A percentile compares a stretch with the other conserved stretches of the same genome.
phyloP scores from a whole-genome alignment of 2,888 invertebrate species.

The Drosophila macrospina region DNA sequence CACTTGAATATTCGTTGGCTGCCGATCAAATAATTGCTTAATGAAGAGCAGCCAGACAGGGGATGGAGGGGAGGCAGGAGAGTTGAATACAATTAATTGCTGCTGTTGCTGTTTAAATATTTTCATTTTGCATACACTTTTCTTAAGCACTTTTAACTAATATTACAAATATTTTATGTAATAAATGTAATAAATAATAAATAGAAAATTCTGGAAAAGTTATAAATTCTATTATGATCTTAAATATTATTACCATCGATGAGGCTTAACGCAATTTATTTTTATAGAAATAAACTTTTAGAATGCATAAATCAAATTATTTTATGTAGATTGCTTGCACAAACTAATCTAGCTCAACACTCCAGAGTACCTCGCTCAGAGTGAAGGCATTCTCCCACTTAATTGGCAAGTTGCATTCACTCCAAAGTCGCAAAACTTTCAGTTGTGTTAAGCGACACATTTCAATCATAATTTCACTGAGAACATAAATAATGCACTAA shows the following conservation, averaged over 20 bases:
- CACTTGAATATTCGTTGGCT: constrained; percentile 28
- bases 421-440: neutral
- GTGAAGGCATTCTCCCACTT: neutral
- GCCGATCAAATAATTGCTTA: constrained; percentile 37
- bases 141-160: no score
- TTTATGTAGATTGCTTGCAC: no score
- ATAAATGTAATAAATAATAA: neutral
- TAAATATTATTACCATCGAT: no score
- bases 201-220: no score
- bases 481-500: constrained; percentile 42
- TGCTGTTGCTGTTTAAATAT: neutral
- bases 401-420: neutral
- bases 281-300: no score
- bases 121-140: neutral
- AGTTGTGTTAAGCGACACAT: constrained; percentile 21
- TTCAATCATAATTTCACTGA: constrained; percentile 36
- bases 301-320: no score
- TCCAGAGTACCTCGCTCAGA: no score
- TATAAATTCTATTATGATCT: neutral
- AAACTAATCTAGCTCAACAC: no score
- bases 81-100: neutral
- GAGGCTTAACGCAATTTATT: no score
- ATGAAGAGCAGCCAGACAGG: constrained; percentile 24
- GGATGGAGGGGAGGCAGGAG: no score
- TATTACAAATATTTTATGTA: neutral